Conservation (phyloP, 2,113 vertebrate species). For the Toxostoma redivivum region DNA sequence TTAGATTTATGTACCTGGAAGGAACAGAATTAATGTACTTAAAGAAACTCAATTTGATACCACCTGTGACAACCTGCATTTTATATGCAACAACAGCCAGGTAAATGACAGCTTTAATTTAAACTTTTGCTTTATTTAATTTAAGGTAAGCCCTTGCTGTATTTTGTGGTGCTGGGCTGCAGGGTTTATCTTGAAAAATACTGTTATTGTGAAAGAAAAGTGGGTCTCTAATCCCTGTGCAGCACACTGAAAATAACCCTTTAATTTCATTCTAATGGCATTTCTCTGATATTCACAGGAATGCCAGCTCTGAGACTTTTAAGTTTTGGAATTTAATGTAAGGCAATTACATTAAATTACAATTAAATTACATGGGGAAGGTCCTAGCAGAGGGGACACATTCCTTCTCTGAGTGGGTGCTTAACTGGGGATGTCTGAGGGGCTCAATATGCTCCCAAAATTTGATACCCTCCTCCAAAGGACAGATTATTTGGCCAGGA, state of each 20-base stretch:
- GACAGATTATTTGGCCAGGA: not conserved
- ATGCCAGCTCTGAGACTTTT: not conserved
- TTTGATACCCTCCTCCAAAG: not conserved
- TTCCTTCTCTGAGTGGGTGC: not conserved
- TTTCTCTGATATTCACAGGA: not conserved
- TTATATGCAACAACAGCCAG: not conserved
- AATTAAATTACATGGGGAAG: not conserved
- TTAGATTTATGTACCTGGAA: conserved; percentile 5
- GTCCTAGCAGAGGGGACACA: not conserved
- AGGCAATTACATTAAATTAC: not conserved
- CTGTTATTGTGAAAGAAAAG: not conserved
- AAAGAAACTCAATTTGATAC: not conserved
- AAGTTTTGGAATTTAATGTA: not conserved
- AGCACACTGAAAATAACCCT: conserved; percentile 8
- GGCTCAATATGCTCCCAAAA: not conserved
- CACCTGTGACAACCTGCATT: not conserved
- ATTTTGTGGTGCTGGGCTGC: not conserved
- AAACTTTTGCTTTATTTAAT: conserved; percentile 14
- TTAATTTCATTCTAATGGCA: not conserved
- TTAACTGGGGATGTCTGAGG: not conserved
- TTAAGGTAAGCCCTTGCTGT: not conserved
- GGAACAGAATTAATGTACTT: not conserved
- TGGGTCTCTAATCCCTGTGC: not conserved
- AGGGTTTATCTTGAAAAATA: conserved; percentile 9
- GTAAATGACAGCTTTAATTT: conserved; percentile 35